phyloP scores from a whole-genome alignment of 2,888 invertebrate genomes.

The Crocallis elinguaria region DNA sequence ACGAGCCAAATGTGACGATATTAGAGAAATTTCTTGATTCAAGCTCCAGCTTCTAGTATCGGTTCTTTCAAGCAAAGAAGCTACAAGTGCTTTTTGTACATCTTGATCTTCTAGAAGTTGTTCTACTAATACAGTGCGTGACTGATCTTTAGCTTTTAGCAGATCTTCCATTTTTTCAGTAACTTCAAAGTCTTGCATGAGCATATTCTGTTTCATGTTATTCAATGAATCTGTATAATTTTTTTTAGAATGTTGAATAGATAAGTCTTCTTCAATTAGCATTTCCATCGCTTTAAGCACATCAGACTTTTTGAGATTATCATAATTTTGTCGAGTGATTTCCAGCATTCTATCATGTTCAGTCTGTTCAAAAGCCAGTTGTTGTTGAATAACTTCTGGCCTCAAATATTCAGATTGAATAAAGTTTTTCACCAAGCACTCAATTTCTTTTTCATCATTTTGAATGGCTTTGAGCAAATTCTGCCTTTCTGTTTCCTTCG shows the following conservation, averaged over 20 bases:
- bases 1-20: conserved; percentile 88
- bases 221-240: conserved; percentile 87
- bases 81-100: conserved; percentile 89
- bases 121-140: conserved; percentile 84
- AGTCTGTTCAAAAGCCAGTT: conserved; percentile 87
- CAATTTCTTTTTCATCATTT: conserved; percentile 87
- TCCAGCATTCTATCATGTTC: conserved; percentile 88
- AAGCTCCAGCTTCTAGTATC: conserved; percentile 91
- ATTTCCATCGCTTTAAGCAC: conserved; percentile 89
- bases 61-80: conserved; percentile 88
- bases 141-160: conserved; percentile 86
- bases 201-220: conserved; percentile 86
- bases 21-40: conserved; percentile 89
- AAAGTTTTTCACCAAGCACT: conserved; percentile 86
- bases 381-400: conserved; percentile 86
- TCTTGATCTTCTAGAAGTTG: conserved; percentile 88
- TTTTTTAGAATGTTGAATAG: conserved; percentile 84
- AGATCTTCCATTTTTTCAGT: conserved; percentile 85
- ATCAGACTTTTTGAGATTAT: conserved; percentile 87
- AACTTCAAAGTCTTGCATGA: conserved; percentile 84
- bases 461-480: conserved; percentile 86
- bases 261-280: conserved; percentile 87
- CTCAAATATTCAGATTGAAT: conserved; percentile 83
- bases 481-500: conserved; percentile 86
- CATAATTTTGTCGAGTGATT: conserved; percentile 83